Conservation (phyloP, 1,140 invertebrate species). For the Pteromalus puparum region DNA sequence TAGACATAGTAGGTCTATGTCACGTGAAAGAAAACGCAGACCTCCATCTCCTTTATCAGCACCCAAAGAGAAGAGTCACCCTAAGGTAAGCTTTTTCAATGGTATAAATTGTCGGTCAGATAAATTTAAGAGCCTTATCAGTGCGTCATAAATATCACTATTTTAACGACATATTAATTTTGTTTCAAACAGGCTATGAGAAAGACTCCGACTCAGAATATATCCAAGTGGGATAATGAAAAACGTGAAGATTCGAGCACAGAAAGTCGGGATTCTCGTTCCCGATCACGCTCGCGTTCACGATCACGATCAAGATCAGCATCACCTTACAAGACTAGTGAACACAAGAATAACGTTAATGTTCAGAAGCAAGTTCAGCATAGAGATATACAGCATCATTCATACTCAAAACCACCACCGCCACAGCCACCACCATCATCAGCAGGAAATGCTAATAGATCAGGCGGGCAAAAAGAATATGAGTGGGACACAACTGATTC, state of each 20-base stretch:
- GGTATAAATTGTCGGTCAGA: not conserved
- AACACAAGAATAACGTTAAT: not conserved
- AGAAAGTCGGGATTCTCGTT: constrained; percentile 37
- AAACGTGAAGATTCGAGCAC: constrained; percentile 41
- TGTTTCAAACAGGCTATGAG: constrained; percentile 8
- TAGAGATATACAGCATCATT: constrained; percentile 2
- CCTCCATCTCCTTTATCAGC: constrained; percentile 30
- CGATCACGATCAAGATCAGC: constrained; percentile 29
- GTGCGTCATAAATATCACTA: not conserved
- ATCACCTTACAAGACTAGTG: constrained; percentile 23
- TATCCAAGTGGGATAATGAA: constrained; percentile 55
- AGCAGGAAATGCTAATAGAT: constrained; percentile 24
- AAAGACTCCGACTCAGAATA: not conserved
- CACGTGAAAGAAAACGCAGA: constrained; percentile 37
- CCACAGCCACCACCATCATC: not conserved
- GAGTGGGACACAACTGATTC: constrained; percentile 62
- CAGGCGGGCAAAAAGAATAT: constrained; percentile 40
- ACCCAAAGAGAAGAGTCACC: constrained; percentile 22
- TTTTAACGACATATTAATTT: not conserved
- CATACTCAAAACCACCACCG: not conserved
- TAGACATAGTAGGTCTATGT: constrained; percentile 25
- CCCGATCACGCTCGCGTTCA: constrained; percentile 11
- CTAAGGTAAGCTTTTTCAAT: constrained; percentile 23
- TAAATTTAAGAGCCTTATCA: no score
- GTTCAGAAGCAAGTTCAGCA: constrained; percentile 12